Percentiles rank a stretch among this genome's conserved stretches.
phyloP scores from a whole-genome alignment of 2,113 vertebrate genomes.

The Notothenia rossii region DNA sequence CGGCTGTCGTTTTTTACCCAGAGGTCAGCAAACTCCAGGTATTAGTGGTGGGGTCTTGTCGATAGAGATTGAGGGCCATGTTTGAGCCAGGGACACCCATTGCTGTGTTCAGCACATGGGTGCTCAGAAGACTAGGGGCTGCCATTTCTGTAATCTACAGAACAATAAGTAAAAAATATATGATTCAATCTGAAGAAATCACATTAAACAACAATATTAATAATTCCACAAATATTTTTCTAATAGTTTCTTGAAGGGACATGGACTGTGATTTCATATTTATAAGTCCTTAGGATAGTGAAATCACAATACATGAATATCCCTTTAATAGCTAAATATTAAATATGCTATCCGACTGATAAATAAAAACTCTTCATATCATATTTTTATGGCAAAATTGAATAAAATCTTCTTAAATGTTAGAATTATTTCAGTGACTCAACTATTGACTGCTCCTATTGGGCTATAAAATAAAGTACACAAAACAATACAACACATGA shows the following conservation, averaged over 20 bases:
- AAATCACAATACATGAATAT: not conserved
- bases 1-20: conserved; percentile 70
- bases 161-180: conserved; percentile 1
- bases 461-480: not conserved
- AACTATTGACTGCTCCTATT: not conserved
- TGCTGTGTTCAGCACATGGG: conserved; percentile 83
- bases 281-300: not conserved
- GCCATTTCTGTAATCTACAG: conserved; percentile 74
- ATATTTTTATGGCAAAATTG: not conserved
- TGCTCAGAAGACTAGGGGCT: conserved; percentile 78
- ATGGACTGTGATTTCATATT: not conserved
- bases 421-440: not conserved
- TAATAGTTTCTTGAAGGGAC: not conserved
- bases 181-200: not conserved
- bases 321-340: not conserved
- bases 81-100: conserved; percentile 79
- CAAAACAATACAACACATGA: not conserved
- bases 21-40: conserved; percentile 76
- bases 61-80: conserved; percentile 76
- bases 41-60: conserved; percentile 61
- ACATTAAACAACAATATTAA: not conserved
- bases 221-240: too few species aligned
- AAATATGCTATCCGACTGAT: not conserved
- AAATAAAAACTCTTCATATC: not conserved
- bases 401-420: not conserved